phyloP scores from a whole-genome alignment of 92 coral and sea anemone genomes.

The Porites evermanni region DNA sequence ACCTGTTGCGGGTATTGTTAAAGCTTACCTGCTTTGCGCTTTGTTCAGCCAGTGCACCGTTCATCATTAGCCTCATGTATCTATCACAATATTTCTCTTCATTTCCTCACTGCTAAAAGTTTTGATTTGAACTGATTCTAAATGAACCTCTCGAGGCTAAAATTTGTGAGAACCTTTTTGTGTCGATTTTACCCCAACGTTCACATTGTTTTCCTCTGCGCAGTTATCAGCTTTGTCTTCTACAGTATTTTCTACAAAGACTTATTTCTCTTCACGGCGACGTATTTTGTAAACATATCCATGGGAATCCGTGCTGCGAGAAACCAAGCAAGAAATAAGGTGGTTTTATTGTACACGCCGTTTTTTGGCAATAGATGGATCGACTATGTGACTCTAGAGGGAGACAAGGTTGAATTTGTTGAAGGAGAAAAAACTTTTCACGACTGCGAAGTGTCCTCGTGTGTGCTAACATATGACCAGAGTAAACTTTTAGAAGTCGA shows the following conservation, averaged over 20 bases:
- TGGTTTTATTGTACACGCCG: constrained; percentile 70
- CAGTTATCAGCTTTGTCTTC: constrained; percentile 38
- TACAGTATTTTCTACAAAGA: constrained; percentile 9
- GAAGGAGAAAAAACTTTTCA: constrained; percentile 74
- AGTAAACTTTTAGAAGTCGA: constrained; percentile 61
- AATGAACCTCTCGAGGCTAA: neutral
- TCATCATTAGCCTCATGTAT: neutral
- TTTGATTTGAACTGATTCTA: neutral
- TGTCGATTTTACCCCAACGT: neutral
- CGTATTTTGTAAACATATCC: constrained; percentile 29
- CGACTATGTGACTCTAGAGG: constrained; percentile 57
- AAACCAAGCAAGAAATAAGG: constrained; percentile 34
- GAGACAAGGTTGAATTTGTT: constrained; percentile 38
- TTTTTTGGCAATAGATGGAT: constrained; percentile 73
- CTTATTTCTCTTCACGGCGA: constrained; percentile 4
- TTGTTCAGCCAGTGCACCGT: neutral
- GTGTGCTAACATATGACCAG: constrained; percentile 69
- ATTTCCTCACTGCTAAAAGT: neutral
- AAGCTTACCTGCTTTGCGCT: neutral
- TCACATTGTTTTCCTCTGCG: constrained; percentile 6
- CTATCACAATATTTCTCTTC: neutral
- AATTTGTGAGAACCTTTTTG: neutral
- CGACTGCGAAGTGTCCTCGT: constrained; percentile 63
- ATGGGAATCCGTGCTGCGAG: constrained; percentile 20
- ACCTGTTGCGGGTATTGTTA: constrained; percentile 27